Evolutionary conservation across 1,140 invertebrate genomes (phyloP).

Genomic region (Bathynomus jamesi): DNA sequence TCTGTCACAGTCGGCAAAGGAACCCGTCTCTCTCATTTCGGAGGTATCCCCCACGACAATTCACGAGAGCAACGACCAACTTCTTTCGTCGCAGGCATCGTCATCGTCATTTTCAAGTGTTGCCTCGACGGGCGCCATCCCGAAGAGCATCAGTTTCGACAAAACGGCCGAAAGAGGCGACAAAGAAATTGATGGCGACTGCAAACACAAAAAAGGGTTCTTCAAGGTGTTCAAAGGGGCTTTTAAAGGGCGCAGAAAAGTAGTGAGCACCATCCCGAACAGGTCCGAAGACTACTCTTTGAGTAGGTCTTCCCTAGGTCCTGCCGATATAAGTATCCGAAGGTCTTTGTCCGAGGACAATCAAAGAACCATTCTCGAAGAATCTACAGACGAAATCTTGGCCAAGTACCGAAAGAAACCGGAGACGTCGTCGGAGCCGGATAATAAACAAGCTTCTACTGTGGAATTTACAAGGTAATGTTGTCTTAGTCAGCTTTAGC

Average conservation of each 20-base stretch:
- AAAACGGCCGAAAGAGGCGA: conserved; percentile 76
- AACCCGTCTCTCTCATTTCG: not conserved
- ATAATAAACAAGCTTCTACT: not conserved
- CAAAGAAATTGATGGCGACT: conserved; percentile 50
- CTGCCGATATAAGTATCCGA: not conserved
- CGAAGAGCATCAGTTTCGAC: conserved; percentile 86
- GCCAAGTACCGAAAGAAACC: conserved; percentile 81
- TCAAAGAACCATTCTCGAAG: conserved; percentile 44
- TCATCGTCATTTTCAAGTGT: conserved; percentile 32
- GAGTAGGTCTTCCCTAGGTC: not conserved
- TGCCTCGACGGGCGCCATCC: conserved; percentile 64
- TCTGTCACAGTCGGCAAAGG: not conserved
- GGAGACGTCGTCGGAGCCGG: conserved; percentile 31
- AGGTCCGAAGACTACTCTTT: conserved; percentile 11
- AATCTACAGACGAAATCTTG: conserved; percentile 84
- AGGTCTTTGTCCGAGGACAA: conserved; percentile 18
- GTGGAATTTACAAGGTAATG: not conserved
- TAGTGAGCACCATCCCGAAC: conserved; percentile 8
- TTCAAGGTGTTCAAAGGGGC: conserved; percentile 58
- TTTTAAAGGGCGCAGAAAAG: conserved; percentile 33
- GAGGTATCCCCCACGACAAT: not conserved
- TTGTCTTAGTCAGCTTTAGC: too few species aligned
- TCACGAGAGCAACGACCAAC: not conserved
- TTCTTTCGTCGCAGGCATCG: not conserved
- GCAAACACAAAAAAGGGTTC: conserved; percentile 54